phyloP scores from a whole-genome alignment of 2,113 vertebrate species.

The Bubo blakistoni region DNA sequence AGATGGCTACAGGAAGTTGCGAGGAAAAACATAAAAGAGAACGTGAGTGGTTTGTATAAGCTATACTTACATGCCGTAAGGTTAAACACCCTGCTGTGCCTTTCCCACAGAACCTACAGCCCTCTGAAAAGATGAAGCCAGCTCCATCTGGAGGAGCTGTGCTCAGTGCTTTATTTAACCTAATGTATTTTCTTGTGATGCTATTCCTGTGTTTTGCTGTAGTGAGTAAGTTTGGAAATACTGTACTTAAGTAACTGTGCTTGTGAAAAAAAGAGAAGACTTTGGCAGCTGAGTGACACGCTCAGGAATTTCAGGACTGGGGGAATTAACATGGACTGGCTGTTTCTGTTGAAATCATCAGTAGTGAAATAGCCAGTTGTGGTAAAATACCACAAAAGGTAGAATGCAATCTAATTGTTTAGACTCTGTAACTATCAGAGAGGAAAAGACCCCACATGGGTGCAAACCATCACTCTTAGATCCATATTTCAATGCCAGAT shows the following conservation, averaged over 20 bases:
- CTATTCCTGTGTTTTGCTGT: neutral
- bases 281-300: neutral
- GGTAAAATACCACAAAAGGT: neutral
- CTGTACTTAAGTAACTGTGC: neutral
- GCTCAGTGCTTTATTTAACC: neutral
- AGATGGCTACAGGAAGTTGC: neutral
- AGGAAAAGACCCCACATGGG: neutral
- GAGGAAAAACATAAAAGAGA: neutral
- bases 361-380: neutral
- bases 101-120: neutral
- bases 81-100: neutral
- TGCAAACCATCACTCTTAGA: neutral
- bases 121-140: neutral
- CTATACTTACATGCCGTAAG: rapidly evolving
- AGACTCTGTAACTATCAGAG: neutral
- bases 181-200: neutral
- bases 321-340: neutral
- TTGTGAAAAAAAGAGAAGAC: neutral
- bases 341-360: neutral
- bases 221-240: neutral
- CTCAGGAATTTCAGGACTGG: neutral
- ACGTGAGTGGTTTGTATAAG: neutral
- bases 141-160: neutral
- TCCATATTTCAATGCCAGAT: rapidly evolving
- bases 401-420: neutral